These are phyloP conservation scores for Macroramphosus scolopax DNA, from an alignment of 2,797 vertebrate genomes.

Conservation along the genomic window DNA sequence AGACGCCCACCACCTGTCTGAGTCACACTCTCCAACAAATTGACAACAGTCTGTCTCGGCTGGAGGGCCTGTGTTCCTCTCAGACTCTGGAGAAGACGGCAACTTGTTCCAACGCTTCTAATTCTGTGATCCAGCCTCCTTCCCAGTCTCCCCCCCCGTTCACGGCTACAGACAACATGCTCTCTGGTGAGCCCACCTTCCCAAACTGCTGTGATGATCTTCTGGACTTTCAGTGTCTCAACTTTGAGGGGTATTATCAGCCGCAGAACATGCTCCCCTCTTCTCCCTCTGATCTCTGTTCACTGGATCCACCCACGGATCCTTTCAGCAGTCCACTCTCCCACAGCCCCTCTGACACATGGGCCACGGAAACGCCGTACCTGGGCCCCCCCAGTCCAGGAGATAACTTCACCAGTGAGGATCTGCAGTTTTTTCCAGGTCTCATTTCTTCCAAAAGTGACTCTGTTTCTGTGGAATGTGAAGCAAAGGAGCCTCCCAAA, in stretches of 20 bases:
- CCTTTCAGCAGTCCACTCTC: conserved; percentile 82
- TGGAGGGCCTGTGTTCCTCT: conserved; percentile 76
- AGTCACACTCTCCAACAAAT: conserved; percentile 80
- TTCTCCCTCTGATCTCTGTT: conserved; percentile 77
- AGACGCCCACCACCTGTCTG: conserved; percentile 68
- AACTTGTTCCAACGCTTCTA: conserved; percentile 46
- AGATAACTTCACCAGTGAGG: conserved; percentile 75
- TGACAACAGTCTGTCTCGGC: conserved; percentile 78
- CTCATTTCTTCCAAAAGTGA: conserved; percentile 72
- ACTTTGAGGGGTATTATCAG: conserved; percentile 80
- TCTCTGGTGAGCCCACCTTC: conserved; percentile 74
- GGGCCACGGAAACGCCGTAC: conserved; percentile 80
- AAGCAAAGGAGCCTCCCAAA: conserved; percentile 59
- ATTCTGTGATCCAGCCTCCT: conserved; percentile 68
- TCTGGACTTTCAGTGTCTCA: conserved; percentile 81
- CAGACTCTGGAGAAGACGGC: conserved; percentile 70
- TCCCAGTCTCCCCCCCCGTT: conserved; percentile 76
- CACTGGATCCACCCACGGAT: conserved; percentile 76
- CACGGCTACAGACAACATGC: conserved; percentile 69
- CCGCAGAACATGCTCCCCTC: conserved; percentile 76
- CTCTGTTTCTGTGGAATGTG: conserved; percentile 62
- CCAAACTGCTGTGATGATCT: conserved; percentile 80
- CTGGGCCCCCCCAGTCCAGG: conserved; percentile 79
- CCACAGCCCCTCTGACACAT: conserved; percentile 79
- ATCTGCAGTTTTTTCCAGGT: conserved; percentile 76